Base-by-base conservation (phyloP, 2,113 vertebrate species). In the Corydoras sp. region DNA sequence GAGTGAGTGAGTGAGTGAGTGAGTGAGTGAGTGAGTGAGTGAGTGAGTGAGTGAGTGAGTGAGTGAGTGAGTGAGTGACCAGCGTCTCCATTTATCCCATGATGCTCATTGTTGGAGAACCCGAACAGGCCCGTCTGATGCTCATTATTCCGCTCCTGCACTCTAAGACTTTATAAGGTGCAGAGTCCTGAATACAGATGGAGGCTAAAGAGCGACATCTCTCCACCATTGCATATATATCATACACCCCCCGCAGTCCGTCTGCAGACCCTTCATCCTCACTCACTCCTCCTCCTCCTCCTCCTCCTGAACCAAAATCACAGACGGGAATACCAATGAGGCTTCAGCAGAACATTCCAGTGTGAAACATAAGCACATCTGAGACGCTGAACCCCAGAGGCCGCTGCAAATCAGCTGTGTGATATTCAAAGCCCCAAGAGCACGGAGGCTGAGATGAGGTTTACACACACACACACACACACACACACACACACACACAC, bases 71-170 rank as follows among this genome's bases (percentile, higher is more conserved):
- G 58, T 30, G 58, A 29, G 24, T 30, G 58, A 12, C 0, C 2
- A 18, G 5, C n/a, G n/a, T n/a, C n/a, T n/a, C n/a, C n/a, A n/a
- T n/a, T n/a, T n/a, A n/a, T n/a, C n/a, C n/a, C n/a, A 9, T 58
- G 55, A 29, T 35, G 32, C 32, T 6, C 3, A 6, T 35, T 35
- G 32, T 35, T 35, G 32, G 32, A 4, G 12, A 53, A 53, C 51
- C 75, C 71, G n/a, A n/a, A n/a, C n/a, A 81, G 85, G 51, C 5
- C 77, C 77, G 68, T 77, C 71, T 51, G 73, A 68, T 75, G 71
- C 69, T 67, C 72, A 77, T 58, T 43, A 58, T 68, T 65, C 58
- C 61, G 58, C 54, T 43, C 56, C 58, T 50, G 50, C 50, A 58
- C 30, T 73, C 30, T 9, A 14, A 10, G 2, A 59, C 29, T 61